Percentiles rank a stretch among this genome's conserved stretches.
Evolutionary conservation across 2,888 invertebrate species (phyloP).

Genomic region (Aphodius sticticus): DNA sequence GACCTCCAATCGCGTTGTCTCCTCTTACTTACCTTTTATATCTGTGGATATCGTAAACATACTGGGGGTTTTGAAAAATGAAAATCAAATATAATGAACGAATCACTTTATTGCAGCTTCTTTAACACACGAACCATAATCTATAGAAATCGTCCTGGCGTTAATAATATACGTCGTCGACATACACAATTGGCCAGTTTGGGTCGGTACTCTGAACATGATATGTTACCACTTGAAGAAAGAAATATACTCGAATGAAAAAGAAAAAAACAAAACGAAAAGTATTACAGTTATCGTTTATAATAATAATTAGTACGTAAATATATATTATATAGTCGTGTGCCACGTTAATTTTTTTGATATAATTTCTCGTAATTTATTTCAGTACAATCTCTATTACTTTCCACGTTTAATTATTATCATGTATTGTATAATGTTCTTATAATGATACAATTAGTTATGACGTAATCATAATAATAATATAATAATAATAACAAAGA

Average conservation of each 20-base stretch:
- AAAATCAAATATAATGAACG: constrained; percentile 54
- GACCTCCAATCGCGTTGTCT: background rate
- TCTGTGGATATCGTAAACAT: background rate
- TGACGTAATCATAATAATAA: constrained; percentile 50
- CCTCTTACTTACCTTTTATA: background rate
- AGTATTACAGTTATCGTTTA: constrained; percentile 49
- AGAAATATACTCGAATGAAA: constrained; percentile 17
- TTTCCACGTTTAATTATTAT: constrained; percentile 24
- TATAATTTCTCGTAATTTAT: constrained; percentile 19
- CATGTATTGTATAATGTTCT: constrained; percentile 48
- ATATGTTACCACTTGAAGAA: constrained; percentile 22
- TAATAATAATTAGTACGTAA: constrained; percentile 26
- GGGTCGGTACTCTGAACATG: constrained; percentile 13
- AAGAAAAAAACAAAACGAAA: constrained; percentile 47
- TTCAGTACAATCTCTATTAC: constrained; percentile 22
- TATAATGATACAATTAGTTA: constrained; percentile 41
- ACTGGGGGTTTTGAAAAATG: constrained; percentile 26
- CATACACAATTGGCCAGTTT: constrained; percentile 21
- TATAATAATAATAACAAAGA: constrained; percentile 57
- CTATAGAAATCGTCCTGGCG: constrained; percentile 6
- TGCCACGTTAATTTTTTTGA: constrained; percentile 26
- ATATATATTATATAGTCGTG: constrained; percentile 24
- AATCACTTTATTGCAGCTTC: constrained; percentile 60
- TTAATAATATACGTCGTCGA: constrained; percentile 11
- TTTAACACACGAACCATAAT: constrained; percentile 56